These are phyloP conservation scores for Stictonetta naevosa DNA, from an alignment of 2,113 vertebrate genomes.

Conservation along the genomic window DNA sequence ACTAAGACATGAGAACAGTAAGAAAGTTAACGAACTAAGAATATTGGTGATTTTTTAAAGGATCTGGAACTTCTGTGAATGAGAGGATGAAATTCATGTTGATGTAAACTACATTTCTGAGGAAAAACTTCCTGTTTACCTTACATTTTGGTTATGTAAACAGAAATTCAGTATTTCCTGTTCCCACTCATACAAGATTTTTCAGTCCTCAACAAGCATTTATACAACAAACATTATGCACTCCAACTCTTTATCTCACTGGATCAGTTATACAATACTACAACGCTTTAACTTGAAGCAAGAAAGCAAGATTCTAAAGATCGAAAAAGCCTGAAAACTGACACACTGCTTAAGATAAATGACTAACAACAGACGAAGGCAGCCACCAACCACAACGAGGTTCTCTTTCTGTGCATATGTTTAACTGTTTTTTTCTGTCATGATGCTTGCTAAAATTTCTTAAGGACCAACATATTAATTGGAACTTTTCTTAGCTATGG, in stretches of 20 bases:
- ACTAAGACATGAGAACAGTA: neutral
- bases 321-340: neutral
- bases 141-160: slow-evolving; percentile 1
- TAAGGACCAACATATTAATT: neutral
- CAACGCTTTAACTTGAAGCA: neutral
- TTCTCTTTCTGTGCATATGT: neutral
- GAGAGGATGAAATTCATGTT: neutral
- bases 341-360: neutral
- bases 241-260: neutral
- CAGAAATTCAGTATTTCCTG: neutral
- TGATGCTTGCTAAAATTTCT: slow-evolving; percentile 31
- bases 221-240: neutral
- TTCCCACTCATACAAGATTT: neutral
- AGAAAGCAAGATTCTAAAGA: neutral
- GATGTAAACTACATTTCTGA: neutral
- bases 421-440: neutral
- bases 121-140: neutral
- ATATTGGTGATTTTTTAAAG: neutral
- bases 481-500: neutral
- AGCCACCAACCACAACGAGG: neutral
- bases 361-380: neutral
- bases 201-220: neutral
- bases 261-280: neutral
- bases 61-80: neutral
- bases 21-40: neutral